Evolutionary conservation across 2,888 invertebrate species (phyloP), one percentile per base, ranked within the genome.

Genomic region (Oligia fasciuncula): DNA sequence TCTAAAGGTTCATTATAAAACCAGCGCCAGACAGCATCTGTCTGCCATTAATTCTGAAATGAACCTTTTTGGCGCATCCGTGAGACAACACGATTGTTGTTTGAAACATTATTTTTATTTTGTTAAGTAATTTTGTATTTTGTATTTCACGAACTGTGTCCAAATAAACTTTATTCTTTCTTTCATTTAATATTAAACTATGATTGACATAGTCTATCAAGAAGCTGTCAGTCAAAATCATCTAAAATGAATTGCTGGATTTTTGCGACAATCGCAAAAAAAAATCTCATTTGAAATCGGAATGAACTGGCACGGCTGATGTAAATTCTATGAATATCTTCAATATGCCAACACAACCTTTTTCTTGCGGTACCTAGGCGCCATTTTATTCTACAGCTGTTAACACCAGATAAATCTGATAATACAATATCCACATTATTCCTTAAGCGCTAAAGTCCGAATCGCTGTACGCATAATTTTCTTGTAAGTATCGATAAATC

Each of bases 351-450:
- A 76, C 65, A 69, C 46, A 68, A 69, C 66, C 69, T 68, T 74
- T 79, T 80, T 73, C 14, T 81, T 43, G 2, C n/a, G 35, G 60
- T 17, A 29, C 29, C 60, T 46, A 65, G 77, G 62, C 80, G 66
- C 76, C 65, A 84, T 87, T 79, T 81, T 79, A 86, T 69, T 57
- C 51, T 49, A 63, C 67, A 74, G 75, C 65, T 66, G 77, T 70
- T 76, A 77, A 63, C 57, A 67, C 70, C 14, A 72, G 66, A 83
- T 74, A 72, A 62, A 51, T 54, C 66, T 66, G 62, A 8, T 74
- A 85, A 13, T 63, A 77, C 84, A 86, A 84, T 54, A 72, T 69
- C 43, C 6, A 85, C 83, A 60, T 76, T 85, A 83, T 83, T 81
- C 54, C 51, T 40, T 13, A 29, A 43, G 23, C 54, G 2, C 9